Percentiles rank a stretch among this genome's conserved stretches.
Evolutionary conservation across 1,140 invertebrate species (phyloP).

Genomic region (Zaprionus ornatus): DNA sequence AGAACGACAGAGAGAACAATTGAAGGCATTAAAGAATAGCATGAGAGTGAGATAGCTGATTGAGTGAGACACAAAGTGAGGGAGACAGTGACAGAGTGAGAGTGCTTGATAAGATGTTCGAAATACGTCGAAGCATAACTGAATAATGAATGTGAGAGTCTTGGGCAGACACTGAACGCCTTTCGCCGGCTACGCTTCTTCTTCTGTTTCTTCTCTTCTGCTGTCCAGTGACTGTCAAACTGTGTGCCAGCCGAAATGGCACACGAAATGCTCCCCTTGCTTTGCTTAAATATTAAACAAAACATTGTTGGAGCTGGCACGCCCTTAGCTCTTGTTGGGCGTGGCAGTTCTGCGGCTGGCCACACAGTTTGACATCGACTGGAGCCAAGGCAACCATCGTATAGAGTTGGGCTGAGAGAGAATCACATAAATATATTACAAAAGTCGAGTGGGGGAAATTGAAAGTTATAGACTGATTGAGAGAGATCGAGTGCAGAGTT

Average conservation of each 20-base stretch:
- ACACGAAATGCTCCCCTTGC: constrained; percentile 47
- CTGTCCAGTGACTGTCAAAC: constrained; percentile 39
- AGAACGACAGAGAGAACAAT: constrained; percentile 4
- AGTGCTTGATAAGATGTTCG: constrained; percentile 20
- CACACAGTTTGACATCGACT: constrained; percentile 42
- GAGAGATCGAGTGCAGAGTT: not conserved
- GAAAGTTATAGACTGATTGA: constrained; percentile 11
- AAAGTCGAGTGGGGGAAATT: constrained; percentile 52
- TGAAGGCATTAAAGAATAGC: constrained; percentile 3
- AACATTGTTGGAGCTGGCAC: constrained; percentile 31
- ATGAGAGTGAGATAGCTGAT: constrained; percentile 12
- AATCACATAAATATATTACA: constrained; percentile 72
- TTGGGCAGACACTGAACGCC: not conserved
- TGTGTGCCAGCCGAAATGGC: constrained; percentile 54
- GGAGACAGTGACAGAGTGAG: constrained; percentile 33
- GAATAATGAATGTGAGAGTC: constrained; percentile 3
- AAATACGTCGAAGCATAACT: constrained; percentile 1
- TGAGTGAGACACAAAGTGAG: constrained; percentile 9
- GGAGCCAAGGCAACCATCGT: constrained; percentile 26
- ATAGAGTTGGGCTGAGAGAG: constrained; percentile 3
- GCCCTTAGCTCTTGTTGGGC: constrained; percentile 23
- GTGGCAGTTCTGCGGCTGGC: constrained; percentile 57
- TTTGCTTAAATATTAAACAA: constrained; percentile 49
- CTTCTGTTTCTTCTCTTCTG: not conserved
- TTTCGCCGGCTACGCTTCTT: not conserved